Conservation (phyloP, 2,888 invertebrate species). For the Sphaerophoria taeniata region DNA sequence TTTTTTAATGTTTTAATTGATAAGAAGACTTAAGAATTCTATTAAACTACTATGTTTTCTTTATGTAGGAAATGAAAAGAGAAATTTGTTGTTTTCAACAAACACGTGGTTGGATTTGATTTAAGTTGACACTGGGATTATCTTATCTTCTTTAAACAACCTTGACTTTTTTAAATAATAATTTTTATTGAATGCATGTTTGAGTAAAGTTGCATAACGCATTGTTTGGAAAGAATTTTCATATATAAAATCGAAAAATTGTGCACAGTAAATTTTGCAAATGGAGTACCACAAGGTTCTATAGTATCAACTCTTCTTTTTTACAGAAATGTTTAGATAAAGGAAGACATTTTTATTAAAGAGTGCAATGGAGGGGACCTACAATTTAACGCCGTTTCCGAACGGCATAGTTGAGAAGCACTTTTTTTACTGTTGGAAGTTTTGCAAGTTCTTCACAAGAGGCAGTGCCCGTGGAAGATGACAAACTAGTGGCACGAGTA, state of each 20-base stretch:
- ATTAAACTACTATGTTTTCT: neutral
- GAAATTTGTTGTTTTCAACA: neutral
- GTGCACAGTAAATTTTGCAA: too few relatives aligned
- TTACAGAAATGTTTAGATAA: neutral
- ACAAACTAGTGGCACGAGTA: too few relatives aligned
- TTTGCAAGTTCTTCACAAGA: too few relatives aligned
- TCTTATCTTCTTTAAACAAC: conserved; percentile 12
- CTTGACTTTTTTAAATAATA: conserved; percentile 8
- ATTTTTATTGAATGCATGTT: conserved; percentile 1
- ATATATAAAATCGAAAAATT: too few relatives aligned
- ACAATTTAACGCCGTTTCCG: too few relatives aligned
- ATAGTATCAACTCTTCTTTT: neutral
- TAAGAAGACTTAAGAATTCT: neutral
- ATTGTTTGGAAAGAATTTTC: too few relatives aligned
- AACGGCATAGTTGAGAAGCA: too few relatives aligned
- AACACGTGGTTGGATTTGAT: conserved; percentile 15
- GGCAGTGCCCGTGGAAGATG: too few relatives aligned
- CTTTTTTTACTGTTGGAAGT: too few relatives aligned
- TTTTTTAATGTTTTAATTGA: neutral
- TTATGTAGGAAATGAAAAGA: neutral
- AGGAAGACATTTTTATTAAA: too few relatives aligned
- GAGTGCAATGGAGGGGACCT: too few relatives aligned
- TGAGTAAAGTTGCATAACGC: neutral
- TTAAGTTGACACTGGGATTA: neutral
- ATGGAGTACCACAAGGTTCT: neutral